Evolutionary conservation across 2,113 vertebrate species (phyloP), one percentile per base, ranked within the genome.

Genomic region (Podarcis muralis): DNA sequence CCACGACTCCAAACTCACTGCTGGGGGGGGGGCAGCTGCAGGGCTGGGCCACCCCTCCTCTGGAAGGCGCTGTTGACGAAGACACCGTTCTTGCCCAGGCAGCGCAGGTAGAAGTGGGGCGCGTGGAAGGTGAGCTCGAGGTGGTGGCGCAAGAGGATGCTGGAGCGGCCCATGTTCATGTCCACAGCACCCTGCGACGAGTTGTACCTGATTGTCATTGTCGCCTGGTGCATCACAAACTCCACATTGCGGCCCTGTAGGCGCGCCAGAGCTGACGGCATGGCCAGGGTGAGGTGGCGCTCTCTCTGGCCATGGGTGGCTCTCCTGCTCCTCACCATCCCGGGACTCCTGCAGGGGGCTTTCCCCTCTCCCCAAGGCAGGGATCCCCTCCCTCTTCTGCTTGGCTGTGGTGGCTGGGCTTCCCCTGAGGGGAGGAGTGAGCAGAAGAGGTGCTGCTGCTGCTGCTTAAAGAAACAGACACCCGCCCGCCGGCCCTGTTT

Each of bases 111-210:
- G 94, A 99, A 99, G 74, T 97, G 97, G 86, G 98, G 97, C 90
- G 98, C 98, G 90, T 98, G 98, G 96, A 98, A 98, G 93, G 90
- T 96, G 90, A 99, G 97, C 97, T 99, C 98, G 95, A 99, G 96
- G 97, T 99, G 99, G 91, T 98, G 97, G 94, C 98, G 97, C n/a
- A 98, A 99, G 93, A 99, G 98, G 96, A 99, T 99, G 95, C 98
- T 99, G 86, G 98, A 99, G 48, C 48, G 0, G 48, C 9, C 48
- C 48, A 48, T 48, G 48, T 48, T 48, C 48, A 11, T 11, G 48
- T 99, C 98, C 97, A 99, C 99, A 32, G 98, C 98, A 89, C 99
- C 98, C 94, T 99, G 98, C 82, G 98, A 99, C 65, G 99, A 99
- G 97, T 99, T 98, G 95, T 98, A 98, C 91, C 99, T 98, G 95